Evolutionary conservation across 2,797 vertebrate genomes (phyloP).

Genomic region (Chelonia mydas): DNA sequence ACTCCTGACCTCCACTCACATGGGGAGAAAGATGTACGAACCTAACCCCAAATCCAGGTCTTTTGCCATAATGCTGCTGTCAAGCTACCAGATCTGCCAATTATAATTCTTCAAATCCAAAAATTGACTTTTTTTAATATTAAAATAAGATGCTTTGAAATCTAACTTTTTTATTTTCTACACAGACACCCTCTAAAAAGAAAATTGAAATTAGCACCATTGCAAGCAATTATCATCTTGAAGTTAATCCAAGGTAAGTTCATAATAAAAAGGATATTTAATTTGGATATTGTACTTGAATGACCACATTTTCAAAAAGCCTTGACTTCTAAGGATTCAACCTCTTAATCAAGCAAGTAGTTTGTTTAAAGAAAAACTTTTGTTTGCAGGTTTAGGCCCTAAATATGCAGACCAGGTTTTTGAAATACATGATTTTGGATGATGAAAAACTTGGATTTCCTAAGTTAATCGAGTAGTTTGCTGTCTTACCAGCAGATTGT

Average conservation of each 20-base stretch:
- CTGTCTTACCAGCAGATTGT: neutral
- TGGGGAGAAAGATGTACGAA: accelerated
- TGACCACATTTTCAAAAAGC: neutral
- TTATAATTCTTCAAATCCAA: neutral
- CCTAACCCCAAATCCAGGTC: neutral
- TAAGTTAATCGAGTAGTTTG: neutral
- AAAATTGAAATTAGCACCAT: conserved; percentile 99
- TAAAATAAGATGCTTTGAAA: neutral
- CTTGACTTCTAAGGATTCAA: neutral
- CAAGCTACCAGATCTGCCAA: neutral
- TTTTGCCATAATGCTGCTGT: neutral
- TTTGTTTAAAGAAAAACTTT: neutral
- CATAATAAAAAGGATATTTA: neutral
- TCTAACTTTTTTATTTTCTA: neutral
- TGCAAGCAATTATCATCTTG: conserved; percentile 98
- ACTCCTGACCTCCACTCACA: neutral
- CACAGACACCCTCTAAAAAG: conserved; percentile 96
- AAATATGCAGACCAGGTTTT: neutral
- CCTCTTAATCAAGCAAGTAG: neutral
- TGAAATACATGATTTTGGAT: neutral
- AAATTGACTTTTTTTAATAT: neutral
- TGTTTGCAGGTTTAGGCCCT: neutral
- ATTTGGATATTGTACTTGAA: neutral
- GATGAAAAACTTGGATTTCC: neutral
- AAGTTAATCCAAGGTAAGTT: conserved; percentile 94